A percentile compares a stretch with the other conserved stretches of the same genome.
Conservation (phyloP, 2,113 vertebrate species). For the Tragelaphus buxtoni region DNA sequence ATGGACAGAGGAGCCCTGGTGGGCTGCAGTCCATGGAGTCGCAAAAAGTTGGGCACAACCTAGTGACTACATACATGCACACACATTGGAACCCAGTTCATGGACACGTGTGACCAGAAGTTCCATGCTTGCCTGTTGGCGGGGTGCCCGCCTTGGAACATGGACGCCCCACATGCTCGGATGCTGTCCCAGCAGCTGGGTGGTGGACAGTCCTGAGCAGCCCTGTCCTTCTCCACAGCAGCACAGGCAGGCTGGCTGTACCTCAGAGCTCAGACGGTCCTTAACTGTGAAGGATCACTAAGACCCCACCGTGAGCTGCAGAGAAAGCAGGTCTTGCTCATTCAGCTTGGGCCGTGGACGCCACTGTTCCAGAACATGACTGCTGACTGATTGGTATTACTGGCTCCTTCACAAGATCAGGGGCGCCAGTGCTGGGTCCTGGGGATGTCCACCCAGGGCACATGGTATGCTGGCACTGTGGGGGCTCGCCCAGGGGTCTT, state of each 20-base stretch:
- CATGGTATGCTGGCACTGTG: rapidly evolving
- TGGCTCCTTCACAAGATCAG: background rate
- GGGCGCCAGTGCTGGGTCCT: rapidly evolving
- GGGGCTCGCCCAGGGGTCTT: too few species aligned
- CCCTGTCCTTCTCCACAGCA: background rate
- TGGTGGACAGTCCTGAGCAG: rapidly evolving
- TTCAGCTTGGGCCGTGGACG: background rate
- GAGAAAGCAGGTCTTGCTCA: background rate
- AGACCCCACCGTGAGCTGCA: rapidly evolving
- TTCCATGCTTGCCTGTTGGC: rapidly evolving
- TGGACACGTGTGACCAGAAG: background rate
- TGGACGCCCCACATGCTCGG: rapidly evolving
- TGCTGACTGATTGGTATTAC: too few species aligned
- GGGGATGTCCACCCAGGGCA: too few species aligned
- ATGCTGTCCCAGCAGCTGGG: rapidly evolving
- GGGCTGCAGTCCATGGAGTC: background rate
- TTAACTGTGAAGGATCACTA: background rate
- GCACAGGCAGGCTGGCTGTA: background rate
- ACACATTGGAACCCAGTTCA: background rate
- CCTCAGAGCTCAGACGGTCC: background rate
- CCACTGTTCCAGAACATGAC: too few species aligned
- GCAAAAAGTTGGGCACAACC: rapidly evolving
- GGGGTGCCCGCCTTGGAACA: background rate
- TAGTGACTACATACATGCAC: background rate
- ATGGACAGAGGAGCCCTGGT: background rate